phyloP scores from a whole-genome alignment of 2,888 invertebrate species.

The Pterobdella sp. region DNA sequence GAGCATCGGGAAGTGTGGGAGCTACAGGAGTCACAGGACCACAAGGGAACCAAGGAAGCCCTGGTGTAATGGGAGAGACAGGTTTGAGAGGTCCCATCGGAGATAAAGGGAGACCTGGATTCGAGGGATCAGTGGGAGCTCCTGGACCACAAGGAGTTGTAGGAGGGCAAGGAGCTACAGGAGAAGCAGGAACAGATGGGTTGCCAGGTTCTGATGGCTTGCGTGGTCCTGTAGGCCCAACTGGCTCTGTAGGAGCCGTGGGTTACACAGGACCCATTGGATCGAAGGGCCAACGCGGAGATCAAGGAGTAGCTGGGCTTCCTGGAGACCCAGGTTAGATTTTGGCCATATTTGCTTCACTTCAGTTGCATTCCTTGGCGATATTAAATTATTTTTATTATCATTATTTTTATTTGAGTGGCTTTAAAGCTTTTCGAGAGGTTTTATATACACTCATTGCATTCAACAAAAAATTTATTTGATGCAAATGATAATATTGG shows the following conservation, averaged over 20 bases:
- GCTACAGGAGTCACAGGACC: slow-evolving; percentile 30
- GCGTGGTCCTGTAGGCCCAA: slow-evolving; percentile 29
- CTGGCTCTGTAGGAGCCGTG: neutral
- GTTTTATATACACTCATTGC: no score
- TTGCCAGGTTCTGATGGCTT: slow-evolving; percentile 39
- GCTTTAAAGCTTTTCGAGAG: no score
- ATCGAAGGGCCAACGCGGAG: neutral
- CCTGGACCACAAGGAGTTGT: slow-evolving; percentile 32
- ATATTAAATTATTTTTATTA: no score
- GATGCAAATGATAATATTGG: no score
- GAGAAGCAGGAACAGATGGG: slow-evolving; percentile 49
- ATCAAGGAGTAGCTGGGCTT: neutral
- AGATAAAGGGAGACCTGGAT: slow-evolving; percentile 27
- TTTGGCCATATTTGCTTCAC: no score
- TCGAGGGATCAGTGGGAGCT: slow-evolving; percentile 26
- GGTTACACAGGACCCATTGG: slow-evolving; percentile 4
- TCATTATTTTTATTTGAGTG: no score
- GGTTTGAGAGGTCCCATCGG: slow-evolving; percentile 33
- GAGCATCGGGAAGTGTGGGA: slow-evolving; percentile 30
- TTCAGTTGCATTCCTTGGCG: no score
- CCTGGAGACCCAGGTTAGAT: neutral
- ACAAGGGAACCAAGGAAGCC: slow-evolving; percentile 41
- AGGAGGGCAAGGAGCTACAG: slow-evolving; percentile 33
- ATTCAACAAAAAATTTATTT: no score
- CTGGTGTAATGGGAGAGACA: slow-evolving; percentile 32